Evolutionary conservation across 2,888 invertebrate species (phyloP), one percentile per base, ranked within the genome.

Genomic region (Tricholauxania praeusta): DNA sequence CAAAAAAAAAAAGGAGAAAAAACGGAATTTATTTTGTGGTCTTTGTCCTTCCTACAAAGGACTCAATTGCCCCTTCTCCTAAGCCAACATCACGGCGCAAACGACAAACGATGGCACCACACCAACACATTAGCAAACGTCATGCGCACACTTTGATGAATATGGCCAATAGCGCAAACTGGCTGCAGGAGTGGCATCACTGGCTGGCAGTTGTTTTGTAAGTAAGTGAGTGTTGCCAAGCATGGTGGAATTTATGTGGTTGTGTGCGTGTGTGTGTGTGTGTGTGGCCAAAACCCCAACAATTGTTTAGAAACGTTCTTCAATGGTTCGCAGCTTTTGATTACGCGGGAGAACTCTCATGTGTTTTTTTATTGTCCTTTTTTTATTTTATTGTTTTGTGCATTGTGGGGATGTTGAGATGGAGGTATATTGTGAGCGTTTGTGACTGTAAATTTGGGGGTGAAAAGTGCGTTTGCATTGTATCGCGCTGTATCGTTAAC

Each of bases 91-190:
- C 32, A 17, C 14, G 7, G n/a, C n/a, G 10, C 55, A 22, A 55
- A 55, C 10, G 14, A 55, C 19, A 12, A 57, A 17, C 28, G 57
- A 12, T 19, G n/a, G 57, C 57, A 28, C 5, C n/a, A 52, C 67
- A 57, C 52, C 52, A 62, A 28, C 63, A 53, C 17, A 49, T 48
- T 39, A 39, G 39, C 60, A 32, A 60, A 53, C 47, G 62, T 19
- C 70, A 63, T 70, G 70, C 70, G 70, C 70, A 70, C 62, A 63
- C 73, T 53, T 59, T 74, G 74, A 62, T 77, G 76, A 53, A 78
- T 75, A 79, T 78, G 82, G 83, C 82, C 82, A 82, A 82, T 82
- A 78, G 81, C 83, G 81, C 81, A 80, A 79, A 81, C 81, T 81
- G 80, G 39, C 59, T n/a, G 49, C 55, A 48, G 14, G 55, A 51